phyloP scores from a whole-genome alignment of 1,140 invertebrate species.

The Aphelinus certus region DNA sequence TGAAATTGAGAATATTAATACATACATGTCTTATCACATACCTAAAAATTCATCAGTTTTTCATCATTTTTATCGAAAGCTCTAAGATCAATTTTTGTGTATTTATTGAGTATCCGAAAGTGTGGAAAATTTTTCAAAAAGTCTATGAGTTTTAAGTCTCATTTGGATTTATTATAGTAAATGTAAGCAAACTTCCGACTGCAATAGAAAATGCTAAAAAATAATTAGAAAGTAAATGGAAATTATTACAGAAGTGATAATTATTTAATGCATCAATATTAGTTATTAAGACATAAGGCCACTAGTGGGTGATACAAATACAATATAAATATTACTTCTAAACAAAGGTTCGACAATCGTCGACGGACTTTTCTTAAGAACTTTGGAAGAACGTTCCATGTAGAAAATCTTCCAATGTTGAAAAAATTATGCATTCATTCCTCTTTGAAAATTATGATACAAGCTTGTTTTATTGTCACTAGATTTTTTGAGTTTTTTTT shows the following conservation, averaged over 20 bases:
- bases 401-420: conserved; percentile 20
- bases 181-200: conserved; percentile 27
- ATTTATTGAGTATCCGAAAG: conserved; percentile 7
- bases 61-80: no score
- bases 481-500: neutral
- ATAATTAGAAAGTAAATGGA: conserved; percentile 45
- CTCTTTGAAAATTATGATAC: conserved; percentile 18
- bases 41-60: no score
- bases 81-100: no score
- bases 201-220: conserved; percentile 48
- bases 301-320: conserved; percentile 65
- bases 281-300: conserved; percentile 63
- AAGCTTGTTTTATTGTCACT: conserved; percentile 40
- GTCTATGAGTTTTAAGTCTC: conserved; percentile 27
- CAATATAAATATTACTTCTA: conserved; percentile 61
- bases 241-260: conserved; percentile 50
- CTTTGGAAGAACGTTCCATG: neutral
- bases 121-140: conserved; percentile 32
- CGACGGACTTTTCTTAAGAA: conserved; percentile 31
- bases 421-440: conserved; percentile 14
- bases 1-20: no score
- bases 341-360: conserved; percentile 53
- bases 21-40: no score
- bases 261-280: conserved; percentile 52
- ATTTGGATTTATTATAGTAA: conserved; percentile 18